Base-by-base conservation (phyloP, 2,113 vertebrate species). In the Tiliqua scincoides region DNA sequence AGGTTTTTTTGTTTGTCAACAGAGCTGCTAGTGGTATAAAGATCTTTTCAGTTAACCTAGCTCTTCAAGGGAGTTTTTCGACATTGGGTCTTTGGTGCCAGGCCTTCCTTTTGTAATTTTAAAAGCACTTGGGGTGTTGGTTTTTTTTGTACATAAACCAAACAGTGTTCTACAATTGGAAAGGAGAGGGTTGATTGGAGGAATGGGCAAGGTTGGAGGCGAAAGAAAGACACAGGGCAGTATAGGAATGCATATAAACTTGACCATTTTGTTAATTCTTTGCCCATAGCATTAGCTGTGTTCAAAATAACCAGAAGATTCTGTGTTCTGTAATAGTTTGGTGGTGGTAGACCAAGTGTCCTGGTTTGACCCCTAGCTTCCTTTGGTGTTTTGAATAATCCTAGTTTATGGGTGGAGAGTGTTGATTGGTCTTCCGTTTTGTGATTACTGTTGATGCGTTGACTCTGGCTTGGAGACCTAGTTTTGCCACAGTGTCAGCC, bases 41-140 rank as follows among this genome's bases (percentile, higher is more conserved):
- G 37, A 0, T 0, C 0, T 0, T 77, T 0, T 0, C 0, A 5
- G 62, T 1, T 61, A 52, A 40, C 12, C 27, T 0, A 0, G n/a
- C 2, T 73, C 3, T 5, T 8, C 1, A n/a, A 20, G 0, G 0
- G 67, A n/a, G 30, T 35, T 82, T 74, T 43, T 79, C 43, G 25
- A 35, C 12, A 30, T n/a, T 43, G 11, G 25, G 3, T 20, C 17
- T 72, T 1, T 14, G 37, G 0, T 32, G 2, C 62, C 15, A 27
- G 43, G 40, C 32, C 32, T 54, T 67, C 40, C 40, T 52, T 25
- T 27, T 15, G 6, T 63, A 48, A 48, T 15, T 10, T 68, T 68
- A n/a, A 67, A 48, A 40, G 27, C 59, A 30, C 43, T 20, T 40
- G 27, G n/a, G 2, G 27, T 65, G 27, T 27, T 1, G 14, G n/a